phyloP scores from a whole-genome alignment of 2,797 vertebrate species.

The Eleutherodactylus coqui region DNA sequence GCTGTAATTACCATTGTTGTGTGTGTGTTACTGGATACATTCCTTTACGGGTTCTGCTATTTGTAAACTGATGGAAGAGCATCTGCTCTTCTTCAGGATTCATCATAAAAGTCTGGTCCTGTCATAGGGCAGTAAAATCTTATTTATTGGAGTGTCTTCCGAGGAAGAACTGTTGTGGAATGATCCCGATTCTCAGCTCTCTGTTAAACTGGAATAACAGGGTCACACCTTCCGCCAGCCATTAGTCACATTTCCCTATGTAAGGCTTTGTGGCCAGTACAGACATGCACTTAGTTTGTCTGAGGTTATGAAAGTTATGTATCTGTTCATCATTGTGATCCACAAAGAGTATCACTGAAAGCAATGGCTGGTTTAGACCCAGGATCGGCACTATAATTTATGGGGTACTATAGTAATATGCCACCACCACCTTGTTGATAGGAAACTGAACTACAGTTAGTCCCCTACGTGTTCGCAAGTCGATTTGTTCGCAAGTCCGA shows the following conservation, averaged over 20 bases:
- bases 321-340: neutral
- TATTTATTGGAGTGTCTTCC: slow-evolving; percentile 18
- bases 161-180: slow-evolving; percentile 21
- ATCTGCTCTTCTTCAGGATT: slow-evolving; percentile 33
- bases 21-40: slow-evolving; percentile 18
- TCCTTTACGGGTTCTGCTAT: slow-evolving; percentile 26
- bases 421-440: no score
- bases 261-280: slow-evolving; percentile 20
- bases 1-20: neutral
- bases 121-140: slow-evolving; percentile 38
- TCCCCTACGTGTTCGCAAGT: no score
- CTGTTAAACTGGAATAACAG: slow-evolving; percentile 55
- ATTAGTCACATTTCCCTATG: slow-evolving; percentile 26
- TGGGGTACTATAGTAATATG: no score
- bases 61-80: slow-evolving; percentile 18
- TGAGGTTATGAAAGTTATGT: neutral
- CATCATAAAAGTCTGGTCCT: slow-evolving; percentile 41
- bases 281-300: slow-evolving; percentile 1
- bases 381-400: neutral
- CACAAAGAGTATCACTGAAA: neutral
- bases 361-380: neutral
- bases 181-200: slow-evolving; percentile 38
- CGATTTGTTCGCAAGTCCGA: no score
- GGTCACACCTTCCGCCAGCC: slow-evolving; percentile 49
- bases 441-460: no score